Conservation (phyloP, 2,113 vertebrate genomes). For the Eonycteris spelaea region DNA sequence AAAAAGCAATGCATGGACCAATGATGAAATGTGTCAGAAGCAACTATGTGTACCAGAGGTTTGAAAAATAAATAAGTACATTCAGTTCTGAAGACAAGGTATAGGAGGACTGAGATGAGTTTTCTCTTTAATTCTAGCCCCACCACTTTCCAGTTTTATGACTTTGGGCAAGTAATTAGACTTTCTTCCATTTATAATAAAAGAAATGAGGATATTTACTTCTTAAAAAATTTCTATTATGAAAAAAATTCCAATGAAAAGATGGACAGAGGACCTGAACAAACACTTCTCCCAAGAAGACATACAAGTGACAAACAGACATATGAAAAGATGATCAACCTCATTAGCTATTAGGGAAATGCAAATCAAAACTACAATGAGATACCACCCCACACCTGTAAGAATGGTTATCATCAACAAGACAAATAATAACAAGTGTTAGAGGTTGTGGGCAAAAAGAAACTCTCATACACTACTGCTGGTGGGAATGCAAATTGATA, state of each 20-base stretch:
- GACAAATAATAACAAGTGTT: no score
- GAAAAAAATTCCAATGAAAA: neutral
- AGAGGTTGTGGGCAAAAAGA: no score
- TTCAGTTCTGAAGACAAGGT: neutral
- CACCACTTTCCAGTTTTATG: neutral
- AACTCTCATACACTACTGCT: no score
- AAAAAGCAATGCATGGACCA: neutral
- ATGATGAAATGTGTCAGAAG: slow-evolving; percentile 1
- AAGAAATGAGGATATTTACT: neutral
- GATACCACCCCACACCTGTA: no score
- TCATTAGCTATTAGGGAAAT: no score
- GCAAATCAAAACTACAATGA: no score
- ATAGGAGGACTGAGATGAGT: neutral
- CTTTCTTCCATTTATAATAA: neutral
- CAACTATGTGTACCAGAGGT: neutral
- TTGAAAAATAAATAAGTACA: neutral
- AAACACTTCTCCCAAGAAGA: no score
- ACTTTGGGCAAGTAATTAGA: neutral
- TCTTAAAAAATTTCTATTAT: neutral
- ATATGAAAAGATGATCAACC: no score
- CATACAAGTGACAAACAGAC: no score
- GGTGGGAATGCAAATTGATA: no score
- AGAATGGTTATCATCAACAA: no score
- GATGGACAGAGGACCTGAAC: no score
- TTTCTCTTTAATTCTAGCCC: neutral